Conservation (phyloP, 2,113 vertebrate genomes). For the Grammomys surdaster region DNA sequence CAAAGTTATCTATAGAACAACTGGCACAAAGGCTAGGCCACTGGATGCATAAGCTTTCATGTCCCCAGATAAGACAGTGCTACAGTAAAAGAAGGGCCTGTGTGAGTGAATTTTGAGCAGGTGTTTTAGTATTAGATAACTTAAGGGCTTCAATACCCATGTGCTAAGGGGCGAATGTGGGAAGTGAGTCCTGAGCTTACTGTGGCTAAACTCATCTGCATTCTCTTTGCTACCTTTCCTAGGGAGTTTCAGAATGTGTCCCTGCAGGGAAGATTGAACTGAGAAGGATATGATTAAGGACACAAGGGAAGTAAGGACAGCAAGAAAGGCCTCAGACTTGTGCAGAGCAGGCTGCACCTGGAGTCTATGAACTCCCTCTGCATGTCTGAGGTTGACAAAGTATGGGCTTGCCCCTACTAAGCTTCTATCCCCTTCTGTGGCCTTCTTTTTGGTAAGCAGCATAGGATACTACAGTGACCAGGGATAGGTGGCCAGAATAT, state of each 20-base stretch:
- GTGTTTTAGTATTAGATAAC: constrained; percentile 16
- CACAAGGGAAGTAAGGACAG: not conserved
- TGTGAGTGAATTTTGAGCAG: not conserved
- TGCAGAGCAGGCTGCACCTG: not conserved
- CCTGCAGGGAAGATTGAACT: not conserved
- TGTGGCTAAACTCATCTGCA: not conserved
- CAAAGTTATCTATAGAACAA: not conserved
- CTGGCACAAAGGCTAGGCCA: not conserved
- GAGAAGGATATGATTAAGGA: not conserved
- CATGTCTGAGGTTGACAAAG: not conserved
- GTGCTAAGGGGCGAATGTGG: not conserved
- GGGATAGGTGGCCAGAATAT: not conserved
- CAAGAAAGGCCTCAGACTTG: not conserved
- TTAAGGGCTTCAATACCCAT: not conserved
- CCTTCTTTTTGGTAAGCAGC: not conserved
- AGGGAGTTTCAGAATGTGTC: not conserved
- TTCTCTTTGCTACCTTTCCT: not conserved
- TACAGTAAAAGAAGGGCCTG: not conserved
- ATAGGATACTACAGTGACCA: not conserved
- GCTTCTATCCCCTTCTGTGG: not conserved
- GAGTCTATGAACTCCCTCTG: not conserved
- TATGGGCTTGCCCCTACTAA: not conserved
- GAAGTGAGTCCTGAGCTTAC: not conserved
- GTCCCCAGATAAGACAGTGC: not conserved
- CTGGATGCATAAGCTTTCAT: not conserved